Evolutionary conservation across 2,113 vertebrate species (phyloP), one percentile per base, ranked within the genome.

Genomic region (Thunnus thynnus): DNA sequence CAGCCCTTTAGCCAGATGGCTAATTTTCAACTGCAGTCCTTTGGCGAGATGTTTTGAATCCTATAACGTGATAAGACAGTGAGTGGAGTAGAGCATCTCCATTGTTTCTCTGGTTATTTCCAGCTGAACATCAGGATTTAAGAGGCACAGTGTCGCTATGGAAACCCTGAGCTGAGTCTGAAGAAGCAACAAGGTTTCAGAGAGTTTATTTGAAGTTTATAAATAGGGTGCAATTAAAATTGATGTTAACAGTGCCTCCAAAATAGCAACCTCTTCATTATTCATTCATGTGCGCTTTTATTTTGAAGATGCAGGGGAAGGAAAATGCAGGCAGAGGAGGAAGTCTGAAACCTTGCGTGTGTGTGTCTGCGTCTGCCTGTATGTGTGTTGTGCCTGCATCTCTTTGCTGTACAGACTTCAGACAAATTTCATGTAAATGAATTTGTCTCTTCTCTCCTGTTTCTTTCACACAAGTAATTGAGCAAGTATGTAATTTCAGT

Each of bases 141-240:
- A 72, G 58, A 76, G 78, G 52, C 57, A 25, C 79, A 69, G 80
- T 80, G 93, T 93, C 89, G 56, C 93, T 89, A 93, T 94, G 88
- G 91, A 90, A 93, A 94, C 90, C 64, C 48, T 22, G 44, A 80
- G 83, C 78, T 48, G 46, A 72, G 70, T 78, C 57, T 56, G 60
- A 75, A 27, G 18, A 57, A 73, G 75, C 74, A 68, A 67, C 73
- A 72, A 71, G 80, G 73, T 78, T 84, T 74, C 13, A 44, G 30
- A 65, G 66, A 89, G 71, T 92, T 87, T 89, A 79, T 86, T 88
- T 89, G 69, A 88, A 81, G 76, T 89, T 88, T 85, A 87, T 86
- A 91, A 93, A 93, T 88, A 91, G 90, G 78, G 41, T 9, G 44
- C 65, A 84, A 83, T 91, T 91, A 87, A 86, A 82, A 77, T 77